phyloP scores from a whole-genome alignment of 2,888 invertebrate species.

The Agonum fuliginosum region DNA sequence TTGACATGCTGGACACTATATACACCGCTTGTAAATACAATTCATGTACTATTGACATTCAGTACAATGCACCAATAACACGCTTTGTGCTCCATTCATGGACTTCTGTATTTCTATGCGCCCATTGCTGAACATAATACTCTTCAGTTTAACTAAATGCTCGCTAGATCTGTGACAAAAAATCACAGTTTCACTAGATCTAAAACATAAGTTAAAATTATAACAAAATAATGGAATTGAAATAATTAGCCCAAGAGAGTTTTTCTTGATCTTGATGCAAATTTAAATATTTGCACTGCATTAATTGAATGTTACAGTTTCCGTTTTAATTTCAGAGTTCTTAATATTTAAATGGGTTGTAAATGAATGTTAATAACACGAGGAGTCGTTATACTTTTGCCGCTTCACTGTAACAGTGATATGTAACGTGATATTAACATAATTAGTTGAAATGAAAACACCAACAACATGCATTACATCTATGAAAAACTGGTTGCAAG shows the following conservation, averaged over 20 bases:
- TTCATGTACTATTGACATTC: neutral
- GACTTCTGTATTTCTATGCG: neutral
- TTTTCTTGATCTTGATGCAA: neutral
- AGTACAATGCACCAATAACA: conserved; percentile 17
- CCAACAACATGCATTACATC: conserved; percentile 8
- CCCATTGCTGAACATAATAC: neutral
- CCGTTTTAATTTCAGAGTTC: conserved; percentile 20
- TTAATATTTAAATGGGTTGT: conserved; percentile 19
- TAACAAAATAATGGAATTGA: neutral
- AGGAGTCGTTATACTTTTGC: conserved; percentile 1
- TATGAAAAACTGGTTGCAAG: conserved; percentile 11
- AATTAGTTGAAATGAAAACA: conserved; percentile 25
- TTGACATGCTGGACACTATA: too few species aligned
- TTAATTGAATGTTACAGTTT: neutral
- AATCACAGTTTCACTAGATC: conserved; percentile 38
- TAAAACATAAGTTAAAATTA: neutral
- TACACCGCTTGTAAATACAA: neutral
- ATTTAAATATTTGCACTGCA: conserved; percentile 3
- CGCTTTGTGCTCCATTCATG: too few species aligned
- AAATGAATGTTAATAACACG: conserved; percentile 4
- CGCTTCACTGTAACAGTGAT: conserved; percentile 2
- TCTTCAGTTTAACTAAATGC: neutral
- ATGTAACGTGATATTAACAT: conserved; percentile 28
- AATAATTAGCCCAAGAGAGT: neutral
- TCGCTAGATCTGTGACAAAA: conserved; percentile 39